These are phyloP conservation scores for Vulpes ferrilata DNA, from an alignment of 2,113 vertebrate genomes.

Conservation along the genomic window DNA sequence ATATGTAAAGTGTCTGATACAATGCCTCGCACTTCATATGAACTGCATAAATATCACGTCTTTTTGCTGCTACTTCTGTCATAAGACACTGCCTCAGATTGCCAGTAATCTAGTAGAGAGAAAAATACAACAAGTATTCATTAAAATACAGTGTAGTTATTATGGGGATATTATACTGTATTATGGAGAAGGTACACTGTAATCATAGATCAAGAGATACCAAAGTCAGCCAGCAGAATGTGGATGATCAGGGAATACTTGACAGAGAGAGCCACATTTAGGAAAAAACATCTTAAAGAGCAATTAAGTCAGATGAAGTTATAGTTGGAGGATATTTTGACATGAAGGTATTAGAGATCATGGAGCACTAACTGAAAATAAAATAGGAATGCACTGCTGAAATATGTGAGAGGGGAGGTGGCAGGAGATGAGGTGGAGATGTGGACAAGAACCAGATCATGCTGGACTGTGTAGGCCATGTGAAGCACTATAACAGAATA, in stretches of 20 bases:
- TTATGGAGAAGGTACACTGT: background rate
- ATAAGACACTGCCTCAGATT: background rate
- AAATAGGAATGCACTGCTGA: background rate
- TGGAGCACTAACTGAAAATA: fast-evolving
- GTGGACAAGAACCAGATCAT: background rate
- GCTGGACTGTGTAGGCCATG: background rate
- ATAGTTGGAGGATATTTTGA: background rate
- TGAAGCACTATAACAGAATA: background rate
- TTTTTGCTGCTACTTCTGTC: background rate
- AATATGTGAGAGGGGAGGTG: fast-evolving
- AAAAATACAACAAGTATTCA: background rate
- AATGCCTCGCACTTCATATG: background rate
- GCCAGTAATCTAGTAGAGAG: background rate
- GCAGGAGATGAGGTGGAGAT: background rate
- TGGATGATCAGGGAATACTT: background rate
- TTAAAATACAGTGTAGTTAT: background rate
- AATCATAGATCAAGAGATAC: background rate
- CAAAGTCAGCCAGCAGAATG: background rate
- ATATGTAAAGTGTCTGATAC: background rate
- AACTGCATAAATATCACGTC: background rate
- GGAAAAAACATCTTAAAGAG: background rate
- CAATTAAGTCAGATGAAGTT: background rate
- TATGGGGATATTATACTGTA: background rate
- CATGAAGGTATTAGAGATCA: background rate
- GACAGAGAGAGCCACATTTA: background rate